Evolutionary conservation across 2,113 vertebrate species (phyloP).

Genomic region (Mormoops blainvillei): DNA sequence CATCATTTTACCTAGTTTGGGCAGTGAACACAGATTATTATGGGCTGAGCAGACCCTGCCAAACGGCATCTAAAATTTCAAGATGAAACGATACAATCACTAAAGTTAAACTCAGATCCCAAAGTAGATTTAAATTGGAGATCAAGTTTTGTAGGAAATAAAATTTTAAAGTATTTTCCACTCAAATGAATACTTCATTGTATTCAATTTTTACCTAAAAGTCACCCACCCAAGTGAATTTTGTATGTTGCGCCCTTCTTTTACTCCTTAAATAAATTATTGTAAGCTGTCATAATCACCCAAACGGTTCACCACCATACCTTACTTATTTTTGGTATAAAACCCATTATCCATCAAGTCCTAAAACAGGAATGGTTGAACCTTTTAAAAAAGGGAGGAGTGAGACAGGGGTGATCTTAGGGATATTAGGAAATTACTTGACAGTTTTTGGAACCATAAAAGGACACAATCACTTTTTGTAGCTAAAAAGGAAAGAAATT

Average conservation of each 20-base stretch:
- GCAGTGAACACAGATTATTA: not conserved
- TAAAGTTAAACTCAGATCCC: not conserved
- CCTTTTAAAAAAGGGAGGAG: not conserved
- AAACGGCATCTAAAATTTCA: constrained; percentile 9
- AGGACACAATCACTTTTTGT: not conserved
- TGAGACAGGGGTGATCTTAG: not conserved
- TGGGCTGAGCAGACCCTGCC: not conserved
- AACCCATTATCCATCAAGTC: not conserved
- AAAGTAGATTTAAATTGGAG: constrained; percentile 19
- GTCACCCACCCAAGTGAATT: not conserved
- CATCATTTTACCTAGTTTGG: not conserved
- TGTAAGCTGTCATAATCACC: not conserved
- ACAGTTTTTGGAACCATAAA: constrained; percentile 7
- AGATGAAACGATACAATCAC: not conserved
- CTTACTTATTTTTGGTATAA: not conserved
- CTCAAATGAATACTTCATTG: not conserved
- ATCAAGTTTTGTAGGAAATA: constrained; percentile 17
- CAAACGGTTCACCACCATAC: not conserved
- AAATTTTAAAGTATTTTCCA: constrained; percentile 31
- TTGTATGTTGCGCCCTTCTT: not conserved
- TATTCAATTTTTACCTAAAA: not conserved
- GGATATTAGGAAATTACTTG: not conserved
- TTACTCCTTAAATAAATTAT: not conserved
- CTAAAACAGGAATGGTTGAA: not conserved
- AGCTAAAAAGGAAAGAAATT: not conserved